These are phyloP conservation scores for Bombyx huttoni DNA, from an alignment of 2,888 invertebrate species.

Conservation along the genomic window DNA sequence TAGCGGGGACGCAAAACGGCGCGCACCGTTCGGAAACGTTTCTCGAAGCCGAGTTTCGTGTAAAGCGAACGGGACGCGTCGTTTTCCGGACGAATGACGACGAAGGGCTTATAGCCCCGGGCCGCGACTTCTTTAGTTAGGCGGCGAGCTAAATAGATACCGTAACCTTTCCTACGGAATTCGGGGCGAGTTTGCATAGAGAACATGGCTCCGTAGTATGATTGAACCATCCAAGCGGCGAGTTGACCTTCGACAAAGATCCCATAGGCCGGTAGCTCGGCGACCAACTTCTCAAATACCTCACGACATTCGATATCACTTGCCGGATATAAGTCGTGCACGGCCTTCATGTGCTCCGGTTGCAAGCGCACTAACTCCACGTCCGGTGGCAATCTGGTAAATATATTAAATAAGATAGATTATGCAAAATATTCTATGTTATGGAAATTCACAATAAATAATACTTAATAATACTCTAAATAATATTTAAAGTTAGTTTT, in stretches of 20 bases:
- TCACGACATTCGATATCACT: constrained; percentile 90
- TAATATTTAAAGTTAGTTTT: constrained; percentile 18
- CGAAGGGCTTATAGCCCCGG: constrained; percentile 86
- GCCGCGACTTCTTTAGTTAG: constrained; percentile 77
- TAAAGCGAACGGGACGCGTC: constrained; percentile 88
- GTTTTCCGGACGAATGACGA: constrained; percentile 88
- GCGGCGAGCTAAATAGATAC: constrained; percentile 79
- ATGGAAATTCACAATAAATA: background rate
- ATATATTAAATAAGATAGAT: background rate
- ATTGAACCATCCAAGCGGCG: constrained; percentile 93
- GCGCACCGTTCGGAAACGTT: constrained; percentile 84
- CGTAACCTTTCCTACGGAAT: constrained; percentile 81
- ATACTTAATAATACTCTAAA: background rate
- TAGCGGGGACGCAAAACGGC: constrained; percentile 78
- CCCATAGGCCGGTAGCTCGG: constrained; percentile 84
- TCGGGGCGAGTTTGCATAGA: constrained; percentile 90
- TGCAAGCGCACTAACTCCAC: constrained; percentile 83
- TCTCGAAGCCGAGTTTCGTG: constrained; percentile 85
- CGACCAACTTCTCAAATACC: constrained; percentile 84
- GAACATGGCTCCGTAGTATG: constrained; percentile 93
- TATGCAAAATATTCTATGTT: background rate
- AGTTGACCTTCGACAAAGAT: constrained; percentile 82
- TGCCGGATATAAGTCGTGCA: constrained; percentile 89
- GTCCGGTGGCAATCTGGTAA: constrained; percentile 72
- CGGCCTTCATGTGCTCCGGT: constrained; percentile 84